Conservation (phyloP, 2,113 vertebrate species). For the Alligator mississippiensis region DNA sequence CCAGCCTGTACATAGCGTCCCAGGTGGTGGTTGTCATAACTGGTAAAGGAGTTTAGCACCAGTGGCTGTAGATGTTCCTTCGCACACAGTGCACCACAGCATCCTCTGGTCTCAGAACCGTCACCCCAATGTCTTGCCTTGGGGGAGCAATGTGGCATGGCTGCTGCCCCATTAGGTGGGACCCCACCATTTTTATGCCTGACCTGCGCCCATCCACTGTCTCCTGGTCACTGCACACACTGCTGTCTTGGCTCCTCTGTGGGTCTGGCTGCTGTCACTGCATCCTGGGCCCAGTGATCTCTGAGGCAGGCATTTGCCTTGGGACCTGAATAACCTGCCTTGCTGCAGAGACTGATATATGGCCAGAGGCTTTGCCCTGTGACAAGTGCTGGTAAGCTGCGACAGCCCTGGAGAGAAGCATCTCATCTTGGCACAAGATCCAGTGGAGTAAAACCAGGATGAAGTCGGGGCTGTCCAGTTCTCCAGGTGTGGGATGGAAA, state of each 20-base stretch:
- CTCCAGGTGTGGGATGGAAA: too few relatives aligned
- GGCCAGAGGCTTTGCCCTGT: background rate
- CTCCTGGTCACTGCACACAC: background rate
- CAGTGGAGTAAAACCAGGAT: background rate
- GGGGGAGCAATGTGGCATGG: background rate
- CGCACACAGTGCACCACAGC: background rate
- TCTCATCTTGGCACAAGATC: background rate
- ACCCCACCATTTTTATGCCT: background rate
- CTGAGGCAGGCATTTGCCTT: background rate
- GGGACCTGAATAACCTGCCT: background rate
- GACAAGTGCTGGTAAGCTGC: background rate
- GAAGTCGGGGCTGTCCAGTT: too few relatives aligned
- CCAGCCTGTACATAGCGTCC: background rate
- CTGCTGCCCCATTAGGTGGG: fast-evolving
- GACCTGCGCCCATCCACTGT: background rate
- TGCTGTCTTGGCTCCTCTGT: background rate
- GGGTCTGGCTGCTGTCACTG: background rate
- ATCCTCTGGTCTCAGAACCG: fast-evolving
- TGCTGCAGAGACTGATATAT: background rate
- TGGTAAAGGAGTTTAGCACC: constrained; percentile 38
- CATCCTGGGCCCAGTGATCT: background rate
- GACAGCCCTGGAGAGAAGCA: background rate
- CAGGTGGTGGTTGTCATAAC: constrained; percentile 43
- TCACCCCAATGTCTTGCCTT: background rate
- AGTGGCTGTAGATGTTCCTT: background rate